Evolutionary conservation across 2,888 invertebrate species (phyloP).

Genomic region (Plagiodera versicolora): DNA sequence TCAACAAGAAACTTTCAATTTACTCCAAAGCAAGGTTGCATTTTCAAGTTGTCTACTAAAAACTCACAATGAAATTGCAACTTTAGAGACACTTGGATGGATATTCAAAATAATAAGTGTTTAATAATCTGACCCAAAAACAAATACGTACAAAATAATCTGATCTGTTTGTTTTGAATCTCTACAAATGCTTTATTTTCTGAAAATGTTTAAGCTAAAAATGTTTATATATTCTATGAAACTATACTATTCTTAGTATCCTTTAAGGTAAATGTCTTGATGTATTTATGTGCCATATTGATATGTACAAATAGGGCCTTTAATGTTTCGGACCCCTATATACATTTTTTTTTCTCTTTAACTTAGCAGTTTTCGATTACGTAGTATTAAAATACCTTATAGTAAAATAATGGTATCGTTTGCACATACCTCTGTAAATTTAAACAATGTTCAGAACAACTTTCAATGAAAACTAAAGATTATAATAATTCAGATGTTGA

Average conservation of each 20-base stretch:
- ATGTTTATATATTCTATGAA: conserved; percentile 31
- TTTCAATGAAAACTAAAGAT: background rate
- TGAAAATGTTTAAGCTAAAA: conserved; percentile 29
- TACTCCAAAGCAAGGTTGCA: background rate
- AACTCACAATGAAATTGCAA: background rate
- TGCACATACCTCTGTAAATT: no score
- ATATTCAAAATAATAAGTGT: background rate
- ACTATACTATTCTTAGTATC: conserved; percentile 23
- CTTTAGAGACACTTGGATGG: background rate
- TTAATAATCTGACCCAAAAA: conserved; percentile 12
- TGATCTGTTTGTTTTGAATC: conserved; percentile 17
- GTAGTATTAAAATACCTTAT: no score
- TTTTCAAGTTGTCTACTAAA: background rate
- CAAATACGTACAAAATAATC: conserved; percentile 20
- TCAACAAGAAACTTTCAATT: background rate
- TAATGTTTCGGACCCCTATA: background rate
- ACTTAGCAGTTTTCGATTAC: background rate
- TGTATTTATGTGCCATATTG: conserved; percentile 35
- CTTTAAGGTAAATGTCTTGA: conserved; percentile 24
- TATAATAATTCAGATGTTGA: no score
- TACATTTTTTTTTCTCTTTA: background rate
- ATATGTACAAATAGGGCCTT: conserved; percentile 20
- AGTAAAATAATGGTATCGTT: no score
- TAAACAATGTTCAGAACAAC: no score
- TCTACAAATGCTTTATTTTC: conserved; percentile 25